A percentile compares a stretch with the other conserved stretches of the same genome.
Evolutionary conservation across 2,888 invertebrate species (phyloP).

Genomic region (Bhutanitis thaidina): DNA sequence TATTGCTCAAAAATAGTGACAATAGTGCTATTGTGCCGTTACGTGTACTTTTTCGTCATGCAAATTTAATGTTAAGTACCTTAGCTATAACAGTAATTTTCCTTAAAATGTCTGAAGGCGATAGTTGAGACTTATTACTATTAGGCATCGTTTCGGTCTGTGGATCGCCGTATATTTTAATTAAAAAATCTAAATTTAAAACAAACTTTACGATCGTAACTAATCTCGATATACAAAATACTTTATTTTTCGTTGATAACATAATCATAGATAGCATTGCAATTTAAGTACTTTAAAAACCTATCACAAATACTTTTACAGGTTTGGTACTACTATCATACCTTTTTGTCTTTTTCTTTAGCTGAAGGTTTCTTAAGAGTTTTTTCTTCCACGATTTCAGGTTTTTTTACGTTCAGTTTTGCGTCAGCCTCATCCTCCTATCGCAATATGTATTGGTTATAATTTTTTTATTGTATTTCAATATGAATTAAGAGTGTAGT

Average conservation of each 20-base stretch:
- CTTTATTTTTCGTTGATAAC: no score
- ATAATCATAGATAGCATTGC: no score
- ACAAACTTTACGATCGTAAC: not conserved
- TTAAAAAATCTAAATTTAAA: not conserved
- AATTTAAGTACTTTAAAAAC: no score
- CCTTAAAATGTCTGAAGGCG: slow-evolving; percentile 19
- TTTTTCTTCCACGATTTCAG: slow-evolving; percentile 68
- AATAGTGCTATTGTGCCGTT: slow-evolving; percentile 7
- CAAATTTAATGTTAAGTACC: slow-evolving; percentile 9
- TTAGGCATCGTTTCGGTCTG: slow-evolving; percentile 46
- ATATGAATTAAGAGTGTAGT: not conserved
- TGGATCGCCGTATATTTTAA: slow-evolving; percentile 32
- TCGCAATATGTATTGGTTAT: slow-evolving; percentile 15
- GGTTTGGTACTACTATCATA: slow-evolving; percentile 27
- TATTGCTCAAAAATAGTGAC: not conserved
- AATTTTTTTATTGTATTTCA: not conserved
- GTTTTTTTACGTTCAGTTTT: slow-evolving; percentile 70
- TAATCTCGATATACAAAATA: no score
- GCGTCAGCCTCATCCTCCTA: slow-evolving; percentile 71
- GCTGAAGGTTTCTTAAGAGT: slow-evolving; percentile 65
- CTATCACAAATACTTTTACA: no score
- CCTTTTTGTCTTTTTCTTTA: slow-evolving; percentile 57
- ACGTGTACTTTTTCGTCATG: not conserved
- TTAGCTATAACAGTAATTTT: slow-evolving; percentile 20
- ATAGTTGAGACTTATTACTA: slow-evolving; percentile 32